These are phyloP conservation scores for Larimichthys crocea DNA, from an alignment of 2,113 vertebrate species.

Conservation along the genomic window DNA sequence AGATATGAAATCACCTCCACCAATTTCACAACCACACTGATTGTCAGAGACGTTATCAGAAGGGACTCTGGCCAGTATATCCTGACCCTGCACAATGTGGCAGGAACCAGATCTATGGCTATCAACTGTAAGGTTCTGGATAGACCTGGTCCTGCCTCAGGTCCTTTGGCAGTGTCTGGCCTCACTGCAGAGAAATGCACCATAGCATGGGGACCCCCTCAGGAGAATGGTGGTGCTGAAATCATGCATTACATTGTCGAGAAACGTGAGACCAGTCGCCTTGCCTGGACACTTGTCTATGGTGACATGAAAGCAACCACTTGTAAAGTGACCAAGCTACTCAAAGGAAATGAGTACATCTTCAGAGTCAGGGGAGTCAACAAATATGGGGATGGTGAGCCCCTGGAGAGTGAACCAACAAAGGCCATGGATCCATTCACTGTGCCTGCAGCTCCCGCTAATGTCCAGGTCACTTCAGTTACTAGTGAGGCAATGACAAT, in stretches of 20 bases:
- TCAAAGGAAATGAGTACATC: slow-evolving; percentile 97
- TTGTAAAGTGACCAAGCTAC: slow-evolving; percentile 96
- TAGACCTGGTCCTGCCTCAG: slow-evolving; percentile 94
- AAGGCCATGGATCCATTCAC: slow-evolving; percentile 96
- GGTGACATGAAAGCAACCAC: slow-evolving; percentile 93
- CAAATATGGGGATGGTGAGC: slow-evolving; percentile 95
- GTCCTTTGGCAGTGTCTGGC: slow-evolving; percentile 91
- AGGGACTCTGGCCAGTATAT: slow-evolving; percentile 96
- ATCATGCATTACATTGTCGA: slow-evolving; percentile 96
- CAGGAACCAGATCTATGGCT: slow-evolving; percentile 91
- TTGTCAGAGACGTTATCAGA: slow-evolving; percentile 92
- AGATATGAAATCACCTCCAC: slow-evolving; percentile 94
- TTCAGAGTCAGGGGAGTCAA: slow-evolving; percentile 96
- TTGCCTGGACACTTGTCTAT: slow-evolving; percentile 96
- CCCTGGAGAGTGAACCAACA: slow-evolving; percentile 91
- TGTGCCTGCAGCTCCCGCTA: slow-evolving; percentile 89
- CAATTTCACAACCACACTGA: slow-evolving; percentile 87
- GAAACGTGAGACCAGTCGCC: slow-evolving; percentile 96
- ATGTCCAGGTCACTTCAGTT: slow-evolving; percentile 92
- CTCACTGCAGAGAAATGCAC: slow-evolving; percentile 95
- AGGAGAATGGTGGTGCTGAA: slow-evolving; percentile 97
- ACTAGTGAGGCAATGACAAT: slow-evolving; percentile 96
- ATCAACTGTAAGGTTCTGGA: slow-evolving; percentile 97
- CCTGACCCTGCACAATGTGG: slow-evolving; percentile 94
- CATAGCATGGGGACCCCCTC: slow-evolving; percentile 93